Conservation (phyloP, 64 coral and sea anemone genomes). For the Trachythela sp. region DNA sequence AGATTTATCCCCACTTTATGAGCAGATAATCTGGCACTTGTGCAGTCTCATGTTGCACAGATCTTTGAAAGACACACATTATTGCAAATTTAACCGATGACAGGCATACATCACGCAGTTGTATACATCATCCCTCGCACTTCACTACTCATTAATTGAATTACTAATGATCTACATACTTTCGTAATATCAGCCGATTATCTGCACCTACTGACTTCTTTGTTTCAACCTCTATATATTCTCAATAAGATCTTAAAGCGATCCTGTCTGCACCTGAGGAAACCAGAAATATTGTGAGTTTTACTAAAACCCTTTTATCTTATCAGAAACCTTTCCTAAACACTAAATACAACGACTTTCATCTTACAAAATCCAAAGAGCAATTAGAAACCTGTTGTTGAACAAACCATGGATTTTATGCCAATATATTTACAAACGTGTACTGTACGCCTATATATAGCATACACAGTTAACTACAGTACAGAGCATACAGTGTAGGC, state of each 20-base stretch:
- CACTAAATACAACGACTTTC: too few relatives aligned
- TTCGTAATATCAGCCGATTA: not conserved
- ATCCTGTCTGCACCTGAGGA: too few relatives aligned
- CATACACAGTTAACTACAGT: too few relatives aligned
- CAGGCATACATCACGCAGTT: constrained; percentile 14
- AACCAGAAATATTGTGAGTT: too few relatives aligned
- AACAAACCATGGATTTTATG: too few relatives aligned
- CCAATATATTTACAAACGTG: too few relatives aligned
- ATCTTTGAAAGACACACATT: constrained; percentile 25
- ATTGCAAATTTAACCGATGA: constrained; percentile 30
- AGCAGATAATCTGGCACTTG: not conserved
- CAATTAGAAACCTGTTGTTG: too few relatives aligned
- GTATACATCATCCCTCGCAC: not conserved
- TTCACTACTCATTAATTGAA: constrained; percentile 6
- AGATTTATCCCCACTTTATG: not conserved
- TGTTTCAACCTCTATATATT: not conserved
- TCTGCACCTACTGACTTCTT: not conserved
- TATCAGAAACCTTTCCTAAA: too few relatives aligned
- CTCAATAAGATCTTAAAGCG: not conserved
- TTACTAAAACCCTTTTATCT: too few relatives aligned
- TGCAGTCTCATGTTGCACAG: not conserved
- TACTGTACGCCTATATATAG: too few relatives aligned
- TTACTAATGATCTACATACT: not conserved
- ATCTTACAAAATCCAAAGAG: too few relatives aligned
- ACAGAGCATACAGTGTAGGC: too few relatives aligned